A percentile compares a stretch with the other conserved stretches of the same genome.
These are phyloP conservation scores for Hypolimnas misippus DNA, from an alignment of 2,888 invertebrate genomes.

Conservation along the genomic window DNA sequence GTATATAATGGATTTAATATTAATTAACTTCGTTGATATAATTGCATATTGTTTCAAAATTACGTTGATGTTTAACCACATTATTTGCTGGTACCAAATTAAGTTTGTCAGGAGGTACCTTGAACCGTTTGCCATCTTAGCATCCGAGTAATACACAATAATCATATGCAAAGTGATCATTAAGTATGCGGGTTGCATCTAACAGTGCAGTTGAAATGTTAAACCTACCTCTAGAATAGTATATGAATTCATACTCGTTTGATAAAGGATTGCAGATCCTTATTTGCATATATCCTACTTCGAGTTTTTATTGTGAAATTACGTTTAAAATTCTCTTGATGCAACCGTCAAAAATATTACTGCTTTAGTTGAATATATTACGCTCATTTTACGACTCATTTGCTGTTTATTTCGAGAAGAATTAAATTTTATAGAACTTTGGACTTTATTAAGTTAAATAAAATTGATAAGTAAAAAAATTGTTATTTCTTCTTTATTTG, in stretches of 20 bases:
- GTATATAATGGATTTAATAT: conserved; percentile 7
- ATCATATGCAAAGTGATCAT: conserved; percentile 55
- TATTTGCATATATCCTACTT: conserved; percentile 39
- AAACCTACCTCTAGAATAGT: conserved; percentile 39
- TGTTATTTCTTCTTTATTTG: conserved; percentile 15
- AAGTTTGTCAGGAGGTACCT: conserved; percentile 37
- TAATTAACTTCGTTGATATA: conserved; percentile 15
- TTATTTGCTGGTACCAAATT: conserved; percentile 33
- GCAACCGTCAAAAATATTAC: conserved; percentile 23
- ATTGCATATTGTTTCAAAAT: conserved; percentile 19
- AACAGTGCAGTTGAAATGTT: conserved; percentile 46
- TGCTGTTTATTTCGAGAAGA: not conserved
- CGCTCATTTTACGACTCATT: conserved; percentile 11
- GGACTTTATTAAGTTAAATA: not conserved
- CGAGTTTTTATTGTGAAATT: conserved; percentile 35
- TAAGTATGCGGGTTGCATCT: conserved; percentile 53
- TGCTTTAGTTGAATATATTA: conserved; percentile 18
- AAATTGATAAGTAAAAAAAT: not conserved
- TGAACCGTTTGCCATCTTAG: conserved; percentile 42
- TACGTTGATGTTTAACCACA: conserved; percentile 24
- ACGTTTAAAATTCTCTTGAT: conserved; percentile 29
- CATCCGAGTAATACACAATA: conserved; percentile 47
- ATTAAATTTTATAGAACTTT: conserved; percentile 1
- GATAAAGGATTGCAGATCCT: conserved; percentile 41
- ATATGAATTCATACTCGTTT: conserved; percentile 40